These are phyloP conservation scores for Plusia festucae DNA, from an alignment of 2,888 invertebrate species.

Conservation along the genomic window DNA sequence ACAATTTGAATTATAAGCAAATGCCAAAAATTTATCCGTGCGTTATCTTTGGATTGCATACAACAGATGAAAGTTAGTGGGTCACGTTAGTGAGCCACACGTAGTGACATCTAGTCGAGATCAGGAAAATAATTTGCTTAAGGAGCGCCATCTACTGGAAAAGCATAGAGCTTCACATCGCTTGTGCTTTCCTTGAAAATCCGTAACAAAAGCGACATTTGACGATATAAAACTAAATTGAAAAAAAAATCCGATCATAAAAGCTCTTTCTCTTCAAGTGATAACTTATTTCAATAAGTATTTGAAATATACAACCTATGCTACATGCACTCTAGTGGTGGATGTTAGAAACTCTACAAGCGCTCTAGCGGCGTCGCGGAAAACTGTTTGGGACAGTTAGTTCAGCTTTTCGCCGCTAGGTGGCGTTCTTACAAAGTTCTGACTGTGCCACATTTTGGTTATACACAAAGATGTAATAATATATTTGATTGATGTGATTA, in stretches of 20 bases:
- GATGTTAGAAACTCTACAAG: not conserved
- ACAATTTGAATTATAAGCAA: too few relatives aligned
- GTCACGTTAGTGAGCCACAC: not conserved
- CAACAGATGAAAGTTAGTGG: not conserved
- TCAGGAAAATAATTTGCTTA: not conserved
- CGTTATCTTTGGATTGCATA: not conserved
- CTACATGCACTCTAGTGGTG: not conserved
- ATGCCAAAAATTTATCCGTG: not conserved
- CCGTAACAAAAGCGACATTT: too few relatives aligned
- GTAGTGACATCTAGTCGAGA: conserved; percentile 21
- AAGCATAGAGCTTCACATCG: not conserved
- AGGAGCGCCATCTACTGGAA: conserved; percentile 24
- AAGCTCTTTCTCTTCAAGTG: too few relatives aligned
- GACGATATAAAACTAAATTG: too few relatives aligned
- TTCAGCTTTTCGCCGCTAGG: conserved; percentile 58
- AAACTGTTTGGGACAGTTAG: conserved; percentile 19
- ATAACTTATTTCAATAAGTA: too few relatives aligned
- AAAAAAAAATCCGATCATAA: too few relatives aligned
- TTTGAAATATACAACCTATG: too few relatives aligned
- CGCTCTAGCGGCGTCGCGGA: not conserved
- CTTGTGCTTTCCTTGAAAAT: not conserved
- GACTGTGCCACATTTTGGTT: not conserved
- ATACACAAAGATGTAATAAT: too few relatives aligned
- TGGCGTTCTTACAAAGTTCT: conserved; percentile 49
- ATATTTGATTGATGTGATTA: too few relatives aligned